These are phyloP conservation scores for Stigmatopora nigra DNA, from an alignment of 2,113 vertebrate species.

Conservation along the genomic window DNA sequence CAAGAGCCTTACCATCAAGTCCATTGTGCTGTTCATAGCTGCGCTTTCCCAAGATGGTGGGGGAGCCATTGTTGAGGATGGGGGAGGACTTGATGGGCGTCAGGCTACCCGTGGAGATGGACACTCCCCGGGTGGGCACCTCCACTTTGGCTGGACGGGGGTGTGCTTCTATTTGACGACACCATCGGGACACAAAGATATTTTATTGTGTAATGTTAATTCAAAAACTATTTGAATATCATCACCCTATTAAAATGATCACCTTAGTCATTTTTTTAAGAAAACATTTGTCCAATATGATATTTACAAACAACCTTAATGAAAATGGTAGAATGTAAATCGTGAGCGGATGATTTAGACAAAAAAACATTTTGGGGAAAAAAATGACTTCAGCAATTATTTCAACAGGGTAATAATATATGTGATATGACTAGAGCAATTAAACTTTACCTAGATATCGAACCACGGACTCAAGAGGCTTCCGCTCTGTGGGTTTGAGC, in stretches of 20 bases:
- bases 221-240: no score
- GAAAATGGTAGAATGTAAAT: no score
- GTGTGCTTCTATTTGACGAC: slow-evolving; percentile 77
- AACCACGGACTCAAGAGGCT: slow-evolving; percentile 91
- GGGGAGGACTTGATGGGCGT: slow-evolving; percentile 84
- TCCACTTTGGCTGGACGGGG: slow-evolving; percentile 82
- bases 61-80: slow-evolving; percentile 94
- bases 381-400: no score
- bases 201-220: background rate
- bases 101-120: slow-evolving; percentile 78
- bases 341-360: no score
- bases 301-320: no score
- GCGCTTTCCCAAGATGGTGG: slow-evolving; percentile 94
- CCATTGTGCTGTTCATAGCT: slow-evolving; percentile 95
- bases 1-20: slow-evolving; percentile 80
- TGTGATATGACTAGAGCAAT: background rate
- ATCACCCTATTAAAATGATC: no score
- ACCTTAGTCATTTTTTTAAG: no score
- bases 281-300: no score
- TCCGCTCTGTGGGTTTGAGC: slow-evolving; percentile 81
- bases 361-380: no score
- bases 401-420: no score
- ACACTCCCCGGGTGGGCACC: slow-evolving; percentile 67
- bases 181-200: background rate
- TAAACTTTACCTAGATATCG: slow-evolving; percentile 79